Conservation (phyloP, 2,888 invertebrate species). For the Druceiella hillmani region DNA sequence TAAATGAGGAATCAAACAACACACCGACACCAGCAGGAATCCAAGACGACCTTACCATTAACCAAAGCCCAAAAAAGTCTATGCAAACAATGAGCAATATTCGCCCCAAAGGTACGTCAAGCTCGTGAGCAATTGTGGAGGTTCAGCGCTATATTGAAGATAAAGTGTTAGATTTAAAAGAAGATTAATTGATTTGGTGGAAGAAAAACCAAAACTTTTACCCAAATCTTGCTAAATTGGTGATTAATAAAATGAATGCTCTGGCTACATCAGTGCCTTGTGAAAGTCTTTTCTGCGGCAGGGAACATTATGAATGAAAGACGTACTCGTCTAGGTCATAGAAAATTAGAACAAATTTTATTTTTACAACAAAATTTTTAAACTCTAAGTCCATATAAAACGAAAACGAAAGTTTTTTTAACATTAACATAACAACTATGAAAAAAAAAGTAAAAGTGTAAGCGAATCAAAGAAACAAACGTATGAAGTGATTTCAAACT, state of each 20-base stretch:
- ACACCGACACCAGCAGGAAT: too few relatives aligned
- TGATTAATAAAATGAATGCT: neutral
- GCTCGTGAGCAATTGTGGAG: neutral
- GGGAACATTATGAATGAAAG: neutral
- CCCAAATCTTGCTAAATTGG: neutral
- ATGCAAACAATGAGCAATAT: too few relatives aligned
- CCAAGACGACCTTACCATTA: too few relatives aligned
- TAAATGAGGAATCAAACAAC: too few relatives aligned
- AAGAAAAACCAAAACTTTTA: neutral
- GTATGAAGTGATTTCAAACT: slow-evolving; percentile 1
- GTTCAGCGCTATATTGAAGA: neutral
- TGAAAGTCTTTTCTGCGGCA: neutral
- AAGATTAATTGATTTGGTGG: neutral
- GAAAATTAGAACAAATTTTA: neutral
- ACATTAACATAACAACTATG: neutral
- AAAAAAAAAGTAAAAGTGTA: too few relatives aligned
- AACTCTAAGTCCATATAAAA: neutral
- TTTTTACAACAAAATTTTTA: neutral
- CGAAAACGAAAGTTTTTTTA: neutral
- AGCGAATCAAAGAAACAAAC: too few relatives aligned
- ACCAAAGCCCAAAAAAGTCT: too few relatives aligned
- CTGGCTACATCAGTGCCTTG: slow-evolving; percentile 2
- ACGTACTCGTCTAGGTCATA: neutral
- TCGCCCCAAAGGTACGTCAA: too few relatives aligned
- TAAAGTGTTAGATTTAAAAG: neutral